These are phyloP conservation scores for Neoaliturus tenellus DNA, from an alignment of 2,888 invertebrate species.

Conservation along the genomic window DNA sequence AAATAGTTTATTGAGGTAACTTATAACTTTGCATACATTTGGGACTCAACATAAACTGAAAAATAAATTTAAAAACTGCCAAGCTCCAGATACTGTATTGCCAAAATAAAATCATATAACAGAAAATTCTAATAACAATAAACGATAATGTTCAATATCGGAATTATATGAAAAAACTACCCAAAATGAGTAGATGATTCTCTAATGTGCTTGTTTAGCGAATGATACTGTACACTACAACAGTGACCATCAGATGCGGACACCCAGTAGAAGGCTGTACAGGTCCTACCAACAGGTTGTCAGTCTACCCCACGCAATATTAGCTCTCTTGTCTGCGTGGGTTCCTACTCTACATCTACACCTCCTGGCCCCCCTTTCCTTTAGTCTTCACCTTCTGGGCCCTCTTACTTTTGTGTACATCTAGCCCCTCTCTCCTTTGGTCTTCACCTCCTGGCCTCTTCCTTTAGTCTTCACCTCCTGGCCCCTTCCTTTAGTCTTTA, in stretches of 20 bases:
- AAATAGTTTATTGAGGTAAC: too few species aligned
- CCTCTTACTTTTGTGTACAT: neutral
- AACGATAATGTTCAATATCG: too few species aligned
- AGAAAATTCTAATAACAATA: too few species aligned
- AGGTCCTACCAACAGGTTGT: constrained; percentile 7
- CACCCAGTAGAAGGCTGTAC: neutral
- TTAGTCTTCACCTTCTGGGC: neutral
- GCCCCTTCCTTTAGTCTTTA: neutral
- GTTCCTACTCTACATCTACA: constrained; percentile 6
- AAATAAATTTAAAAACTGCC: too few species aligned
- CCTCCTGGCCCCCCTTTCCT: constrained; percentile 6
- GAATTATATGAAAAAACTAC: too few species aligned
- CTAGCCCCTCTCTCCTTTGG: neutral
- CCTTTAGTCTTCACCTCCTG: neutral
- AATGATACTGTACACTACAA: too few species aligned
- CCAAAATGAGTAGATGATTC: too few species aligned
- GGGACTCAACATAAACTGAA: too few species aligned
- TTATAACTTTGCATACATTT: too few species aligned
- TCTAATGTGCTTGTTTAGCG: too few species aligned
- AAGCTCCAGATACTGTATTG: too few species aligned
- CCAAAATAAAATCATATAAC: too few species aligned
- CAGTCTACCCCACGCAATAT: neutral
- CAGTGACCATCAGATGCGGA: neutral
- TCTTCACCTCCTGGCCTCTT: neutral
- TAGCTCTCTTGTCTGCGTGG: constrained; percentile 7